phyloP scores from a whole-genome alignment of 2,797 vertebrate genomes.

The Catamblyrhynchus diadema region DNA sequence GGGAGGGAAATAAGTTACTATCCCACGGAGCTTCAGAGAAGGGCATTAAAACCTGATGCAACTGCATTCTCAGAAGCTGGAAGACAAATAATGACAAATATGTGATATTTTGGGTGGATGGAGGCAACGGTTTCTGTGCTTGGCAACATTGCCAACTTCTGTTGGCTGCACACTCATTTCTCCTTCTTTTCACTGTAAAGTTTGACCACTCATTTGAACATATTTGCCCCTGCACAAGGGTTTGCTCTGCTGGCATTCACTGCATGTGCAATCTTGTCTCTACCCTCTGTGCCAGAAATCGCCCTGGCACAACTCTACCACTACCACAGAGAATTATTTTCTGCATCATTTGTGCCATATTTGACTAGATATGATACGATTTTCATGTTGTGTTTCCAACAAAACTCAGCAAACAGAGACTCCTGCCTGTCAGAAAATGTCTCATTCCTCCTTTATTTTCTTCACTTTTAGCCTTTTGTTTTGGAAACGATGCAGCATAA shows the following conservation, averaged over 20 bases:
- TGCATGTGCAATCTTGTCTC: not conserved
- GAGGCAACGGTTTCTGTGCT: not conserved
- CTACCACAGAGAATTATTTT: conserved; percentile 14
- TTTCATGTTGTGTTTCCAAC: not conserved
- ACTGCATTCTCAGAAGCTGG: not conserved
- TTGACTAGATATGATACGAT: conserved; percentile 1
- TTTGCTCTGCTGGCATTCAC: not conserved
- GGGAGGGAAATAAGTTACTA: not conserved
- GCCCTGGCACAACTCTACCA: not conserved
- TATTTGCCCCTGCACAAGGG: not conserved
- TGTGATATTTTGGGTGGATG: not conserved
- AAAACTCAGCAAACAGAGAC: not conserved
- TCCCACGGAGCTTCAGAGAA: not conserved
- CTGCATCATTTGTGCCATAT: conserved; percentile 33
- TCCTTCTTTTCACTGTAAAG: not conserved
- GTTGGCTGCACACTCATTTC: not conserved
- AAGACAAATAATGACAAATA: not conserved
- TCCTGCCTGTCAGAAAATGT: not conserved
- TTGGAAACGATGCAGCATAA: not conserved
- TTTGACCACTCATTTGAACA: not conserved
- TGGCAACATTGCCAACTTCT: not conserved
- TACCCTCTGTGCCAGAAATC: not conserved
- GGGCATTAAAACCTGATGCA: not conserved
- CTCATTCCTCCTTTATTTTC: not conserved
- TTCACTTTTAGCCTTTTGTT: not conserved